Percentiles rank a stretch among this genome's conserved stretches.
Evolutionary conservation across 1,140 invertebrate genomes (phyloP).

Genomic region (Calliphora vicina): DNA sequence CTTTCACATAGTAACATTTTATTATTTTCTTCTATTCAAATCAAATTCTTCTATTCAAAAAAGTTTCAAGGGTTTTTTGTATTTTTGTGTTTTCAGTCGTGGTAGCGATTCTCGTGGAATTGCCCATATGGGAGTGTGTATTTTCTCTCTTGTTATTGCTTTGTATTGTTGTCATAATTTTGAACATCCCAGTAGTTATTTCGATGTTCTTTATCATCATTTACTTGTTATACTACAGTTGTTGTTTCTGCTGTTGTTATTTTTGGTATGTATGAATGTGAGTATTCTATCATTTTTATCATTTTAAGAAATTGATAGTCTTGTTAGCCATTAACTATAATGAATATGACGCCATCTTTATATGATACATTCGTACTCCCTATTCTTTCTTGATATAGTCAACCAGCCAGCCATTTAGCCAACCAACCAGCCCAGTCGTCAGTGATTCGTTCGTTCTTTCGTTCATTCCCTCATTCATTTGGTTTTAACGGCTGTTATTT

Average conservation of each 20-base stretch:
- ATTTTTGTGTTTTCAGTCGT: too few species aligned
- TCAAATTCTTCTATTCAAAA: too few species aligned
- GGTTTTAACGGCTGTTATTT: constrained; percentile 7
- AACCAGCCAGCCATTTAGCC: background rate
- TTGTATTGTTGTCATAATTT: background rate
- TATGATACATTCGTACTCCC: background rate
- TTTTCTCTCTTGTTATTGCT: too few species aligned
- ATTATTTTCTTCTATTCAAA: too few species aligned
- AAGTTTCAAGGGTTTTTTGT: too few species aligned
- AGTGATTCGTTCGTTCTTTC: background rate
- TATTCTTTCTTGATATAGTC: background rate
- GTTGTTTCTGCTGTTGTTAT: background rate
- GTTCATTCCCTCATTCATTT: background rate
- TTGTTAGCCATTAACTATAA: constrained; percentile 10
- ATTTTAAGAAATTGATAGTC: constrained; percentile 5
- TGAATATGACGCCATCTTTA: constrained; percentile 16
- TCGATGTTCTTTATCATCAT: background rate
- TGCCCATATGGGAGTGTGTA: too few species aligned
- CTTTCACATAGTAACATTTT: too few species aligned
- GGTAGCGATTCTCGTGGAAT: too few species aligned
- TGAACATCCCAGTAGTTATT: background rate
- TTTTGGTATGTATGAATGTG: background rate
- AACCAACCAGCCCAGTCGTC: too few species aligned
- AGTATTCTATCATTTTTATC: background rate
- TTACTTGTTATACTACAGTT: background rate